Conservation (phyloP, 2,888 invertebrate genomes). For the Callinectes sapidus region DNA sequence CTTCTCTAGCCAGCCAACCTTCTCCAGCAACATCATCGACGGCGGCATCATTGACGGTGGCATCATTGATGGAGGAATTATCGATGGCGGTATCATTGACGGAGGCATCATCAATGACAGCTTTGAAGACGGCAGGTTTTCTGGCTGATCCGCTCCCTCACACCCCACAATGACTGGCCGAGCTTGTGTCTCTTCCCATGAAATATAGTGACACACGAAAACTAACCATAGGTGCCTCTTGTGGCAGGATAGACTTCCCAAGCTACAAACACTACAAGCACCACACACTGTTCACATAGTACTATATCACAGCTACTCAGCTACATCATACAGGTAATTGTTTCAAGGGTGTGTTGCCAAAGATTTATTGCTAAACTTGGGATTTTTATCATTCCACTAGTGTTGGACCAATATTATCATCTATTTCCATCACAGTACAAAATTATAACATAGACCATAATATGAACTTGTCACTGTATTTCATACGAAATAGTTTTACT, state of each 20-base stretch:
- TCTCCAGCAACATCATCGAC: constrained; percentile 39
- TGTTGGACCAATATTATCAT: background rate
- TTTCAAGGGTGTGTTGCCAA: background rate
- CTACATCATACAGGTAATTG: background rate
- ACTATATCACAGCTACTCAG: background rate
- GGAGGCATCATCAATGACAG: constrained; percentile 51
- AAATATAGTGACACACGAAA: constrained; percentile 2
- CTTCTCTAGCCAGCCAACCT: constrained; percentile 30
- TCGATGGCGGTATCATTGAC: constrained; percentile 59
- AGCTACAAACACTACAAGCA: background rate
- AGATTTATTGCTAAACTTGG: constrained; percentile 10
- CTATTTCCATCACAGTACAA: background rate
- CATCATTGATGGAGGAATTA: constrained; percentile 56
- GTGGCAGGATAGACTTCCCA: background rate
- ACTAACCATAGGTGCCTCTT: background rate
- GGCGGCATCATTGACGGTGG: constrained; percentile 61
- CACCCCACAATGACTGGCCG: background rate
- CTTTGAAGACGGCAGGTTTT: constrained; percentile 29
- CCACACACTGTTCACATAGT: background rate
- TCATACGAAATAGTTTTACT: constrained; percentile 2
- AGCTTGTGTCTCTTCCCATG: background rate
- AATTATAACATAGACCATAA: background rate
- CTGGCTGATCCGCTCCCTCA: background rate
- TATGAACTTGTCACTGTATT: constrained; percentile 17
- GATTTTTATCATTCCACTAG: background rate